Evolutionary conservation across 23 tunicate species (phyloP).

Genomic region (Halocynthia roretzi): DNA sequence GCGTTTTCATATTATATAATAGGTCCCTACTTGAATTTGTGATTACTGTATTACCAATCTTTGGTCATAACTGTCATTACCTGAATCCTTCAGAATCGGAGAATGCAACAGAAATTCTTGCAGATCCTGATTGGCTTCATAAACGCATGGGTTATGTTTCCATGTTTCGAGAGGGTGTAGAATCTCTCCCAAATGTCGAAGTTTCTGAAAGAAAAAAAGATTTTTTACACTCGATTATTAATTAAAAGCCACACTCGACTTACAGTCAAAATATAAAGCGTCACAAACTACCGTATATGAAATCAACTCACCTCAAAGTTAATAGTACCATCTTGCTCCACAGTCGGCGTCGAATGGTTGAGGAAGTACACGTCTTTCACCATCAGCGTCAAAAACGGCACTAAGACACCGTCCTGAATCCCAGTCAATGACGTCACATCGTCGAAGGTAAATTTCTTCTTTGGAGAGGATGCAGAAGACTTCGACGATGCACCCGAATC

Average conservation of each 20-base stretch:
- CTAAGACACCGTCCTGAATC: constrained; percentile 56
- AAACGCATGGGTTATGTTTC: constrained; percentile 47
- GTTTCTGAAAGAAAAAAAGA: constrained; percentile 52
- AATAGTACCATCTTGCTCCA: constrained; percentile 55
- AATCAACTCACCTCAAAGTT: constrained; percentile 71
- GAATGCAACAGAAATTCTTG: constrained; percentile 78
- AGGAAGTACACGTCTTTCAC: constrained; percentile 90
- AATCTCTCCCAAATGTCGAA: constrained; percentile 56
- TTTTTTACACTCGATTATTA: too few relatives aligned
- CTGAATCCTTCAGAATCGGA: constrained; percentile 61
- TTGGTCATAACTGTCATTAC: constrained; percentile 4
- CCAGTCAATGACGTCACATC: constrained; percentile 10
- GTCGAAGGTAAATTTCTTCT: constrained; percentile 50
- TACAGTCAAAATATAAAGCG: too few relatives aligned
- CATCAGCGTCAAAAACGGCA: constrained; percentile 77
- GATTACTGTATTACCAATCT: too few relatives aligned
- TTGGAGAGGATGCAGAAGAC: constrained; percentile 26
- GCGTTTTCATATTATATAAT: too few relatives aligned
- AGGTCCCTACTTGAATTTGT: too few relatives aligned
- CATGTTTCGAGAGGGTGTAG: constrained; percentile 84
- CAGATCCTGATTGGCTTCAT: constrained; percentile 44
- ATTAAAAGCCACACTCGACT: too few relatives aligned
- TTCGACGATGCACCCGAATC: constrained; percentile 14
- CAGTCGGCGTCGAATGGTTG: constrained; percentile 83
- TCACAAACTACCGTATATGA: not conserved